Evolutionary conservation across 2,113 vertebrate species (phyloP).

Genomic region (Puma concolor): DNA sequence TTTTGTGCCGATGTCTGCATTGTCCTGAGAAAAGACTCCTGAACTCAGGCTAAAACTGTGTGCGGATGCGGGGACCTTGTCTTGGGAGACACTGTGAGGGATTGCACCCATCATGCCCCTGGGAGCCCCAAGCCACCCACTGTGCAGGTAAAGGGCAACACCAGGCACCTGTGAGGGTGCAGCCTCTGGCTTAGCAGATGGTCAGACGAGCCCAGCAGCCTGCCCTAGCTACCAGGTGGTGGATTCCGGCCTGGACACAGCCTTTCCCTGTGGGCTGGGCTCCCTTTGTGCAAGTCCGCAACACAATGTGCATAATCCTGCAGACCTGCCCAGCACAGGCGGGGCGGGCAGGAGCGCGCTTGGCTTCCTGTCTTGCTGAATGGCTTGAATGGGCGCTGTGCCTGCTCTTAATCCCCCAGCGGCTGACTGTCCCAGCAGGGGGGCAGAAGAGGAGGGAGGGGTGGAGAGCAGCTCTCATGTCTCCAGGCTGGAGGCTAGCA

Average conservation of each 20-base stretch:
- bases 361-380: constrained; percentile 58
- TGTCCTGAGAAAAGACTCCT: neutral
- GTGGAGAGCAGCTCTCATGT: neutral
- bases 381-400: constrained; percentile 63
- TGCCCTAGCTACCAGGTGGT: neutral
- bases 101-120: neutral
- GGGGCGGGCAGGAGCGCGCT: constrained; percentile 14
- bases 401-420: constrained; percentile 49
- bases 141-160: neutral
- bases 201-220: neutral
- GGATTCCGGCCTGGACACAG: neutral
- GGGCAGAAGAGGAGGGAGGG: neutral
- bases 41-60: neutral
- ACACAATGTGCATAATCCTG: constrained; percentile 39
- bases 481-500: neutral
- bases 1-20: constrained; percentile 2
- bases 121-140: neutral
- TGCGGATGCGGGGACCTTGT: neutral
- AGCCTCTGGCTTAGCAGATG: neutral
- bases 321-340: constrained; percentile 21
- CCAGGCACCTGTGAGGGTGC: neutral
- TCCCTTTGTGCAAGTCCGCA: constrained; percentile 13
- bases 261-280: neutral
- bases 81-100: neutral
- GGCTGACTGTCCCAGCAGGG: neutral